Base-by-base conservation (phyloP, 2,113 vertebrate genomes). In the Charadrius vociferus region DNA sequence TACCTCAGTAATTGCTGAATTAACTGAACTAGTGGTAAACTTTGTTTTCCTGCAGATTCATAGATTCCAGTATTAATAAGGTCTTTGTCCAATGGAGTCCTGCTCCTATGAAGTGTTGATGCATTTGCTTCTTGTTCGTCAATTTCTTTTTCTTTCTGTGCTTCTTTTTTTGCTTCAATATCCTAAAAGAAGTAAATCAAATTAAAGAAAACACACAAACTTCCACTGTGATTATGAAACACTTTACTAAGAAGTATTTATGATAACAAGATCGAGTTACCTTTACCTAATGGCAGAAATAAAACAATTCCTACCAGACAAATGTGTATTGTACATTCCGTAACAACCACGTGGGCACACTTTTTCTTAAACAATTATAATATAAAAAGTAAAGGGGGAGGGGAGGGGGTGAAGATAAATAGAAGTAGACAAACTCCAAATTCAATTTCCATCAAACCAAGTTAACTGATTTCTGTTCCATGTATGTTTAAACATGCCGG, bases 101-200 rank as follows among this genome's bases (percentile, higher is more conserved):
- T 99, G 90, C 98, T 99, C 75, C 99, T 99, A 12, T 99, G 99
- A 98, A 99, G 98, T 0, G 99, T 98, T 30, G 99, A 99, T 30
- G 99, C 99, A 77, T 99, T 99, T 49, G 99, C 99, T 97, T 99
- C 99, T 95, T 99, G 99, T 82, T 99, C 99, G 92, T 99, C 99
- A 10, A 99, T 99, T 98, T 99, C 99, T 97, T 99, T 99, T 96
- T 99, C 99, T 85, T 99, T 99, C 97, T 99, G 99, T 10, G 99
- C 99, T 98, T 99, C 99, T 93, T 99, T 99, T 97, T 99, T 99
- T 34, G 99, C 99, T 97, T 99, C 99, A 52, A 99, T 99, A 92
- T 99, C 99, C 99, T 99, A 75, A 92, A 97, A 83, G 23, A 80
- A 90, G 43, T 59, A 55, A 39, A 81, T 50, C n/a, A 50, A 68